Base-by-base conservation (phyloP, 2,888 invertebrate genomes). In the Agriopis leucophaearia region DNA sequence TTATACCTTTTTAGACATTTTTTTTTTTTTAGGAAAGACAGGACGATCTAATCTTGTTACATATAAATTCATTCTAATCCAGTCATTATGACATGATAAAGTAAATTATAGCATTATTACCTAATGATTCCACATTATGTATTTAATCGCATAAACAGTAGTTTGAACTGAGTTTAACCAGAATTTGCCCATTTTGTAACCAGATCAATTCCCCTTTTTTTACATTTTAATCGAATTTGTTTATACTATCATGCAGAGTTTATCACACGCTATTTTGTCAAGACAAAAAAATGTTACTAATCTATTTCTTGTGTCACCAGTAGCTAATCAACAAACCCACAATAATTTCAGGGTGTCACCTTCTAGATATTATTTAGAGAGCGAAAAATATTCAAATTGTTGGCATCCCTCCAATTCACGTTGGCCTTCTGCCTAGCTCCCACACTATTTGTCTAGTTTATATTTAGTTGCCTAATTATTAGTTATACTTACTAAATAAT, bases 401-500 rank as follows among this genome's bases (percentile, higher is more conserved):
- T 87, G 86, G 86, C 85, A 69, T 40, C 47, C 15, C 45, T 80
- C 85, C 86, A 86, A 74, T 55, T 69, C 40, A 69, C 61, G 66
- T 81, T 86, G 83, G 84, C 79, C 72, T 64, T 52, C 61, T 83
- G 87, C 85, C 64, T 64, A 51, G 51, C 68, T 56, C 56, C 84
- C 71, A 73, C 69, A 71, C 70, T 67, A 67, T 74, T 70, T 69
- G 65, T 71, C 61, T 76, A 78, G 45, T 76, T 77, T 77, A 82
- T 79, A 78, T 79, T 74, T 77, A 75, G 71, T 73, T 75, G 12
- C 27, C 40, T n/a, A 66, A 71, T 75, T 74, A 78, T 75, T 77
- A 77, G 75, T 74, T 74, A 74, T 80, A 42, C 27, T 8, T 55
- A 78, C 78, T 78, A 80, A 84, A 80, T 69, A 69, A 65, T 64